Base-by-base conservation (phyloP, 2,888 invertebrate genomes). In the Clunio marinus region DNA sequence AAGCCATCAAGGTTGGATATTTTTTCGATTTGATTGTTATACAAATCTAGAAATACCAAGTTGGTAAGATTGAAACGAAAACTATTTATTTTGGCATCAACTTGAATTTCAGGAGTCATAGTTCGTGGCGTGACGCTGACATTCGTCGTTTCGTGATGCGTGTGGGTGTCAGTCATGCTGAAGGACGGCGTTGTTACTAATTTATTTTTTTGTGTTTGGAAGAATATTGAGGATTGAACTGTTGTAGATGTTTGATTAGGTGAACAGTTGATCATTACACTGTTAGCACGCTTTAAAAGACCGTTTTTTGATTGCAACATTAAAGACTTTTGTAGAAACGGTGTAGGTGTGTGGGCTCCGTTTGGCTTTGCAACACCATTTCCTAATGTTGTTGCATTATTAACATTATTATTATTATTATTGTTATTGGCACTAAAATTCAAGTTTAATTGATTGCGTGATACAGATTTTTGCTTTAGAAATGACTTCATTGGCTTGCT, bases 11-110 rank as follows among this genome's bases (percentile, higher is more conserved):
- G 81, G 69, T 87, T 89, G 69, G 86, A 85, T 70, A 96, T 89
- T 75, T 87, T 87, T 72, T 95, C 95, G 70, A 96, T 86, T 78
- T 95, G 93, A 80, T 96, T 96, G 79, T 96, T 93, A 76, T 96
- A 96, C 69, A 96, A 83, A 80, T 96, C 96, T 69, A 96, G 84
- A 77, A 96, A 96, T 17, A 96, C 94, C 69, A 96, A 81, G 78
- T 89, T 87, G 20, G 85, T 86, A 72, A 92, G 82, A 59, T 76
- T 68, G 58, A 58, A 68, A 17, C 68, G 57, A 41, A 68, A 58
- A 25, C 57, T 58, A 41, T 27, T 68, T 41, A 73, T 69, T 15
- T 58, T 68, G 17, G 58, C 57, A 68, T 57, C 68, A n/a, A 68
- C 58, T 58, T 68, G 68, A 55, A 68, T 22, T 72, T 81, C 81